Evolutionary conservation across 1,140 invertebrate species (phyloP), one percentile per base, ranked within the genome.

Genomic region (Eriosoma lanigerum): DNA sequence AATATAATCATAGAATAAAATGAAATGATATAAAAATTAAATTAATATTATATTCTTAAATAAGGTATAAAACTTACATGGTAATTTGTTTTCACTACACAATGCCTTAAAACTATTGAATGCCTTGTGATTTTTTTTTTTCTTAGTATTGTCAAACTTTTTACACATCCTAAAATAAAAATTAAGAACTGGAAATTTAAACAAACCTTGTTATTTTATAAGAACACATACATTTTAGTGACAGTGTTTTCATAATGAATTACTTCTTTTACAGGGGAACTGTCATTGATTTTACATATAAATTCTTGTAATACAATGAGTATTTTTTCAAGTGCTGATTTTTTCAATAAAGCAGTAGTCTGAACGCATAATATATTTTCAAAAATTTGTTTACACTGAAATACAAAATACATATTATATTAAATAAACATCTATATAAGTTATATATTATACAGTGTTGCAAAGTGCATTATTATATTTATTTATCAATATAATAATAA

Each of bases 331-430:
- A 78, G 56, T n/a, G 56, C 60, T 46, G 75, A 62, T 78, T 78
- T 60, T 48, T 78, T 78, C 17, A 62, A 48, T 6, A 60, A 56
- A 3, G 54, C 38, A 13, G 56, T 78, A 19, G 75, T 62, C 4
- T 56, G 56, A 78, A 58, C 75, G 48, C 75, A 60, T 62, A 78
- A 32, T 19, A 78, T 78, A 78, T 60, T 62, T 48, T 78, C 75
- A 48, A 78, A 78, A 26, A 38, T 62, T 8, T 62, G 75, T 78
- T 62, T 60, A 48, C 75, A 78, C 75, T 78, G 26, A 19, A 60
- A 60, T 12, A 62, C 1, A 48, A 60, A 56, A 29, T 44, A 66
- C 4, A 66, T 5, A 4, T 0, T n/a, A n/a, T 38, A 38, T 64
- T 64, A 38, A n/a, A 12, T 19, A 4, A 64, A 38, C 10, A 12